Evolutionary conservation across 1,140 invertebrate genomes (phyloP).

Genomic region (Diprion similis): DNA sequence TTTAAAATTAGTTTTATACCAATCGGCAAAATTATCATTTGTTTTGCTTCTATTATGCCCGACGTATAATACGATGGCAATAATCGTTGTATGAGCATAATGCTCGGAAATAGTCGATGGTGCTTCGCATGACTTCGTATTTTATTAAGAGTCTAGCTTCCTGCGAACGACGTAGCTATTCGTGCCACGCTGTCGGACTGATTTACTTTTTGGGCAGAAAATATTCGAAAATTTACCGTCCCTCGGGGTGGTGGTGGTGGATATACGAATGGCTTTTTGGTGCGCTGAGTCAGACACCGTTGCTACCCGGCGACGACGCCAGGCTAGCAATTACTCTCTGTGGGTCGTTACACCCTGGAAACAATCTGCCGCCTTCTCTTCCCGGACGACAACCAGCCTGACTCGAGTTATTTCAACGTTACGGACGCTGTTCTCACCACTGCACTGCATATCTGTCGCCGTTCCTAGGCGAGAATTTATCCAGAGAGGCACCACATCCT

Average conservation of each 20-base stretch:
- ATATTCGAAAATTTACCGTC: constrained; percentile 5
- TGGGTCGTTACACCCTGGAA: constrained; percentile 6
- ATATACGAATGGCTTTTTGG: background rate
- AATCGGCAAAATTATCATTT: no score
- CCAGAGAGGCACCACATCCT: no score
- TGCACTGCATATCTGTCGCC: background rate
- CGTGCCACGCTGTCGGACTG: background rate
- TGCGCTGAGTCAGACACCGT: constrained; percentile 3
- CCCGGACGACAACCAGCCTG: constrained; percentile 3
- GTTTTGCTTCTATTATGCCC: no score
- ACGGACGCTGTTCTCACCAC: background rate
- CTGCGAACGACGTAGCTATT: no score
- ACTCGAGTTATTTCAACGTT: background rate
- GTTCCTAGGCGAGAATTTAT: background rate
- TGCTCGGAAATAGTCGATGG: no score
- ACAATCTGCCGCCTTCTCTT: constrained; percentile 2
- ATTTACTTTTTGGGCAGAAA: background rate
- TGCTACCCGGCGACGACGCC: constrained; percentile 1
- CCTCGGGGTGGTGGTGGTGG: background rate
- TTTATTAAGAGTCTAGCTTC: no score
- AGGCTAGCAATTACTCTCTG: constrained; percentile 7
- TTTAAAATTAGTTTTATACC: no score
- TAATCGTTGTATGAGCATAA: no score
- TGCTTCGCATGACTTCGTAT: no score
- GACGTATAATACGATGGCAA: no score